Percentiles rank a stretch among this genome's conserved stretches.
Conservation (phyloP, 2,888 invertebrate genomes). For the Pollenia labialis region DNA sequence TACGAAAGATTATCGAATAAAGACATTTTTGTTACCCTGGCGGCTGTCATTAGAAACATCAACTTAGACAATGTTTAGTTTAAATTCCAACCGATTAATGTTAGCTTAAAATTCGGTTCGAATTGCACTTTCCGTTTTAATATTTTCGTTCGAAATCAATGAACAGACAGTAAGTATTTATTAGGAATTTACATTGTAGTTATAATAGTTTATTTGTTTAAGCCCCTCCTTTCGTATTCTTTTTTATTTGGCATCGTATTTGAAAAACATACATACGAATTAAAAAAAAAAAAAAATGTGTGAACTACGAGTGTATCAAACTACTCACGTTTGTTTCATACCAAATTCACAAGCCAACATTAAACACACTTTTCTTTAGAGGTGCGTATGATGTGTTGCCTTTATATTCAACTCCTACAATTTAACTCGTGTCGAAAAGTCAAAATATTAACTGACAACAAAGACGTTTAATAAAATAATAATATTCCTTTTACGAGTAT, state of each 20-base stretch:
- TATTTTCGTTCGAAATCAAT: neutral
- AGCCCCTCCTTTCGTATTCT: constrained; percentile 25
- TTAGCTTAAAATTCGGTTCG: too few species aligned
- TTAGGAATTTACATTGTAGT: too few species aligned
- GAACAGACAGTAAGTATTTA: neutral
- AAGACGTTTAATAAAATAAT: constrained; percentile 39
- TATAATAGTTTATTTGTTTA: neutral
- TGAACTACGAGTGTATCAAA: neutral
- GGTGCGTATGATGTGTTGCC: neutral
- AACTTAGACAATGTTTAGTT: too few species aligned
- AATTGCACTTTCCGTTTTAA: neutral
- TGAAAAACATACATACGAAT: constrained; percentile 7
- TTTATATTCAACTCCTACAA: constrained; percentile 55
- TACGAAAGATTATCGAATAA: too few species aligned
- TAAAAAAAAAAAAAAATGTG: neutral
- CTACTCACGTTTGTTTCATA: neutral
- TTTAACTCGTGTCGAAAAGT: constrained; percentile 50
- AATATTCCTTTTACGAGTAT: constrained; percentile 20
- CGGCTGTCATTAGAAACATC: too few species aligned
- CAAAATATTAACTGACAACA: constrained; percentile 48
- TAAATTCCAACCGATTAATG: too few species aligned
- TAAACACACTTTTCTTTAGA: neutral
- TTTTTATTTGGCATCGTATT: neutral
- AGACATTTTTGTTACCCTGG: too few species aligned
- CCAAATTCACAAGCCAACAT: neutral